Evolutionary conservation across 2,113 vertebrate genomes (phyloP), one percentile per base, ranked within the genome.

Genomic region (Notarius quadriscutis): DNA sequence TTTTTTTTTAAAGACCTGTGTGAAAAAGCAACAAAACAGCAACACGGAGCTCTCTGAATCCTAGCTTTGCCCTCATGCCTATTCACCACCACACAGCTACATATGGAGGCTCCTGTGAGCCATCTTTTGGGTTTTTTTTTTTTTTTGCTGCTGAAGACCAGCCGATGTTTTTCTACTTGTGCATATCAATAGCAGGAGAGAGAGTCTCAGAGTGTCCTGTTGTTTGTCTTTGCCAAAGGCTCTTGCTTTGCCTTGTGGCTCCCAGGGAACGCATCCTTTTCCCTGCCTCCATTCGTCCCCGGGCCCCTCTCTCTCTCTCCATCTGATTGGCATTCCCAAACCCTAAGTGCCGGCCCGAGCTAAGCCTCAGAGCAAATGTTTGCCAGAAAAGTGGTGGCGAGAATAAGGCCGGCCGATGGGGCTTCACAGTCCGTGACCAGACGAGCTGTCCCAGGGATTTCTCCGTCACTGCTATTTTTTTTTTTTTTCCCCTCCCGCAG

Each of bases 391-490:
- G 96, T 96, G 96, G 93, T 94, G 96, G 96, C 93, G 93, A 96
- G 95, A 96, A 95, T 95, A 93, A 95, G 93, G 91, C 93, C 86
- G 93, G 93, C 93, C 92, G 92, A 93, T 93, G 91, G 93, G 95
- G 92, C 92, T 87, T 89, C 84, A 90, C 88, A 91, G 96, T 99
- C 96, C 98, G 98, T 99, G 98, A 99, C 97, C 96, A 99, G 98
- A 99, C 97, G 96, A 98, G 97, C 97, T 96, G 96, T 97, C 95
- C 94, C 95, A 94, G 95, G 98, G 98, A 99, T 99, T 99, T 96
- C 92, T 91, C 91, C 90, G 90, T 88, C 94, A 95, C 96, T 94
- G 93, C 95, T 90, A 89, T 30, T 30, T 30, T 30, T 30, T 90
- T 92, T 93, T 95, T 95, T 96, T 69, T 71, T 97, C 95, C 95